Percentiles rank a stretch among this genome's conserved stretches.
phyloP scores from a whole-genome alignment of 2,797 vertebrate genomes.

The Rhabdophis nuchalis region DNA sequence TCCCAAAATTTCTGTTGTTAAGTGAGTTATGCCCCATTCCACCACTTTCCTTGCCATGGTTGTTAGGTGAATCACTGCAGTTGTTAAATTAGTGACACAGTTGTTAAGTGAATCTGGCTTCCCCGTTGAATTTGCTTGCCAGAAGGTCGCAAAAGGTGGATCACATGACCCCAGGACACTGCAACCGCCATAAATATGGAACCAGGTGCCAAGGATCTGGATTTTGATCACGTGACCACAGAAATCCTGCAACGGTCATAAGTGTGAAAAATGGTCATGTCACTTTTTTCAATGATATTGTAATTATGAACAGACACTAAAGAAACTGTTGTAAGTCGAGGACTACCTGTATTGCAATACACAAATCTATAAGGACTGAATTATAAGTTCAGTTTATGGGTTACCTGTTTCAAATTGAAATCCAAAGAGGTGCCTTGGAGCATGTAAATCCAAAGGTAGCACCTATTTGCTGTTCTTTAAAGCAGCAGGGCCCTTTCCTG shows the following conservation, averaged over 20 bases:
- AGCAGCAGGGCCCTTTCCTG: neutral
- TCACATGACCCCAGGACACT: neutral
- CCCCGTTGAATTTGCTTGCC: neutral
- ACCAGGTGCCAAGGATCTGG: neutral
- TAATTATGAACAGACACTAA: neutral
- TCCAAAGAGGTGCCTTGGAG: neutral
- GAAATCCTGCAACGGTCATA: neutral
- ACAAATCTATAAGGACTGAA: neutral
- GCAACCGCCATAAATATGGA: neutral
- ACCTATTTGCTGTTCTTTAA: neutral
- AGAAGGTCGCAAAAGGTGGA: too few relatives aligned
- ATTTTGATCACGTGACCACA: neutral
- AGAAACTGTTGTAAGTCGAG: neutral
- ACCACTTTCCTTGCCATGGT: neutral
- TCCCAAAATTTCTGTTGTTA: neutral
- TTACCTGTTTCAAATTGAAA: neutral
- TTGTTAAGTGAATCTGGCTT: neutral
- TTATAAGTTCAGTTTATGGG: neutral
- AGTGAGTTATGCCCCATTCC: neutral
- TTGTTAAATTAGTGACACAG: neutral
- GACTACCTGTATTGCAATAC: neutral
- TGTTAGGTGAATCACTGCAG: neutral
- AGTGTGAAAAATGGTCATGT: neutral
- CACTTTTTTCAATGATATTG: neutral
- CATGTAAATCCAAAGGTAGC: neutral